Evolutionary conservation across 2,888 invertebrate species (phyloP).

Genomic region (Baronia brevicornis): DNA sequence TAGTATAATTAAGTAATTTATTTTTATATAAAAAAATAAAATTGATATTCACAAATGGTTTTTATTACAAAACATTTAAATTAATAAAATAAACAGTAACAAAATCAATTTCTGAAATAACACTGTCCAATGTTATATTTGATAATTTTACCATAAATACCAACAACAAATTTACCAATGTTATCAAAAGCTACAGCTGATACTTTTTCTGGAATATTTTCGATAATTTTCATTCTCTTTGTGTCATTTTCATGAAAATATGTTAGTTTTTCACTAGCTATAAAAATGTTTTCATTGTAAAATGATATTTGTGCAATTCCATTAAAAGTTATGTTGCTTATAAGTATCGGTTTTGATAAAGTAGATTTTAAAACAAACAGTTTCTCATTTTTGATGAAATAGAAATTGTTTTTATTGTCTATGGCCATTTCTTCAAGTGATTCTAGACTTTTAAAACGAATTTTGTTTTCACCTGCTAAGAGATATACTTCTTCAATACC

Average conservation of each 20-base stretch:
- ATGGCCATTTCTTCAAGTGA: conserved; percentile 51
- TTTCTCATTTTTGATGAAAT: conserved; percentile 46
- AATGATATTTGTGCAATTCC: conserved; percentile 55
- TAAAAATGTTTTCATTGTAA: conserved; percentile 40
- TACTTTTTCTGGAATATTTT: conserved; percentile 41
- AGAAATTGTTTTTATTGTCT: conserved; percentile 54
- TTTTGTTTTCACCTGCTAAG: conserved; percentile 43
- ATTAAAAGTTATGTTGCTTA: conserved; percentile 43
- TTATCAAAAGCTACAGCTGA: conserved; percentile 55
- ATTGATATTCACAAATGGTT: too few relatives aligned
- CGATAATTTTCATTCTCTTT: conserved; percentile 36
- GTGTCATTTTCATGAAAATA: conserved; percentile 53
- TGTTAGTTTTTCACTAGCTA: conserved; percentile 44
- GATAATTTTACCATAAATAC: conserved; percentile 41
- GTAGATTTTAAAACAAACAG: conserved; percentile 43
- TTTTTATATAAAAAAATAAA: too few relatives aligned
- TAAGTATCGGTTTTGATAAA: conserved; percentile 32
- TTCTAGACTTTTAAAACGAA: conserved; percentile 39
- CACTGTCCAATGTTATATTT: conserved; percentile 48
- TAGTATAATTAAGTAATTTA: too few relatives aligned
- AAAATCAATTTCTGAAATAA: conserved; percentile 33
- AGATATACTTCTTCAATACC: conserved; percentile 51
- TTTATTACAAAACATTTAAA: too few relatives aligned
- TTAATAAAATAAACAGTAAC: too few relatives aligned
- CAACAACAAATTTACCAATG: conserved; percentile 44